A percentile compares a stretch with the other conserved stretches of the same genome.
These are phyloP conservation scores for Chiroxiphia lanceolata DNA, from an alignment of 2,797 vertebrate genomes.

Conservation along the genomic window DNA sequence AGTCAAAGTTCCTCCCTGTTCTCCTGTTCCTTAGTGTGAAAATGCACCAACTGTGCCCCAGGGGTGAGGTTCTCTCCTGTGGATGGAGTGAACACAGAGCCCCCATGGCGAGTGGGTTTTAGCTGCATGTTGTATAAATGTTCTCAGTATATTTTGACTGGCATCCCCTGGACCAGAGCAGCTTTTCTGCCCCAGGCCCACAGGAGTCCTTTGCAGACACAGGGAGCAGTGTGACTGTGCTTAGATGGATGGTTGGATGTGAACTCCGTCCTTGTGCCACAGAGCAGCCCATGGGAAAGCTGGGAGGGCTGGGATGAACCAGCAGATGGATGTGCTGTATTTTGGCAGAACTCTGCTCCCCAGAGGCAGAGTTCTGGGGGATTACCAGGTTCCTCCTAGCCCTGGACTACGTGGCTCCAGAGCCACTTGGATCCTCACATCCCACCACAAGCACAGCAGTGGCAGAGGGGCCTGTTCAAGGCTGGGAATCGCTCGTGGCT, in stretches of 20 bases:
- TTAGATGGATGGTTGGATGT: fast-evolving
- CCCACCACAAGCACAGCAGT: fast-evolving
- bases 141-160: neutral
- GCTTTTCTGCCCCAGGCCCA: neutral
- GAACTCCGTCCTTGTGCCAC: fast-evolving
- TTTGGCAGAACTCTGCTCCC: neutral
- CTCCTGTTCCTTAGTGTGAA: neutral
- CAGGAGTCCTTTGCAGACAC: neutral
- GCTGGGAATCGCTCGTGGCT: neutral
- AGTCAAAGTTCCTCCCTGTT: neutral
- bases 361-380: neutral
- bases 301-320: neutral
- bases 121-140: fast-evolving
- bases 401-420: neutral
- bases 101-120: neutral
- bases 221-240: fast-evolving
- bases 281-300: neutral
- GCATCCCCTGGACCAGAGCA: neutral
- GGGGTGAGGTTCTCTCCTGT: neutral
- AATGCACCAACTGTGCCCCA: neutral
- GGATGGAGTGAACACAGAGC: fast-evolving
- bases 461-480: neutral
- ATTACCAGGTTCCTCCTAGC: neutral
- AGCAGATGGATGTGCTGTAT: neutral
- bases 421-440: fast-evolving